Conservation (phyloP, 2,888 invertebrate genomes). For the Drosophila anomalipes region DNA sequence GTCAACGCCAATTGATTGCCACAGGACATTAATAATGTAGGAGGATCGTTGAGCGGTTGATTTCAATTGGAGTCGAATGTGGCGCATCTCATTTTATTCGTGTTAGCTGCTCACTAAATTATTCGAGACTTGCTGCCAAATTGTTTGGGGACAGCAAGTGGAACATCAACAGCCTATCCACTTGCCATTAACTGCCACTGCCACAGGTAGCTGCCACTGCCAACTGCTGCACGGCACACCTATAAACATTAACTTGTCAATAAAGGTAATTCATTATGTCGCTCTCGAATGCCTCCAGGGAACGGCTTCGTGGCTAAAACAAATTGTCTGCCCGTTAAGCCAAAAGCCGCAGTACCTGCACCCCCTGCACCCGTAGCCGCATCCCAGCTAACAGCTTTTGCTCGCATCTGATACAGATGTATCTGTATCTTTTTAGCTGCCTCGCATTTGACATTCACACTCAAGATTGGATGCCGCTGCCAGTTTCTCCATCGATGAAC, state of each 20-base stretch:
- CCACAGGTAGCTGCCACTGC: constrained; percentile 28
- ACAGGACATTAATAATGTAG: constrained; percentile 72
- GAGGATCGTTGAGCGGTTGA: constrained; percentile 64
- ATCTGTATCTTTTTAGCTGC: constrained; percentile 39
- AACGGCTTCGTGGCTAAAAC: constrained; percentile 54
- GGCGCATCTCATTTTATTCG: constrained; percentile 57
- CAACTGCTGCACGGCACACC: constrained; percentile 68
- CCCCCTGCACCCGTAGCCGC: not conserved
- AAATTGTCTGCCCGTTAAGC: constrained; percentile 67
- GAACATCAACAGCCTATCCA: constrained; percentile 78
- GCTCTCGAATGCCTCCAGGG: constrained; percentile 80
- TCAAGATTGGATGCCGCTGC: constrained; percentile 51
- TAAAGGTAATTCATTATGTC: constrained; percentile 86
- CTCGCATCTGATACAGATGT: constrained; percentile 1
- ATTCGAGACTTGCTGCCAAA: constrained; percentile 68
- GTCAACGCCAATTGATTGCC: constrained; percentile 78
- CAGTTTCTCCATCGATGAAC: constrained; percentile 53
- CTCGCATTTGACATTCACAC: constrained; percentile 56
- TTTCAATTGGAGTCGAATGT: constrained; percentile 71
- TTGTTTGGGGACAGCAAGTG: constrained; percentile 67
- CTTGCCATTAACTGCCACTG: constrained; percentile 66
- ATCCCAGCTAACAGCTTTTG: constrained; percentile 13
- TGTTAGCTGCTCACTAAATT: constrained; percentile 66
- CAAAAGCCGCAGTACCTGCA: constrained; percentile 29
- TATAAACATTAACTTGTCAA: constrained; percentile 85